These are phyloP conservation scores for Seira musarum DNA, from an alignment of 2,888 invertebrate genomes.

Conservation along the genomic window DNA sequence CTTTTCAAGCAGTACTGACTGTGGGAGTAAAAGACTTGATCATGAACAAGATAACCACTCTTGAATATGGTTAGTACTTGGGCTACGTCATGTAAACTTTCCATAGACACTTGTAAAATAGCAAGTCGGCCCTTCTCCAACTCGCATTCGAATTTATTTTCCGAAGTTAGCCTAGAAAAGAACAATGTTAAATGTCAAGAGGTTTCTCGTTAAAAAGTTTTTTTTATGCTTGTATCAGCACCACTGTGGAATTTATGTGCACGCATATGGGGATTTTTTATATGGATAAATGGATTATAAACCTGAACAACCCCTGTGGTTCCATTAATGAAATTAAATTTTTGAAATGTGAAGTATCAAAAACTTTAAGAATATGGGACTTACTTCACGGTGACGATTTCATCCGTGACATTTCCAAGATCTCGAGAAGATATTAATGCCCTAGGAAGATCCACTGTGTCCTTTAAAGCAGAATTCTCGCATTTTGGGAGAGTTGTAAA, in stretches of 20 bases:
- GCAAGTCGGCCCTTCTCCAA: slow-evolving; percentile 17
- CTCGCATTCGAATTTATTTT: slow-evolving; percentile 15
- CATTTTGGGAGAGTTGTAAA: slow-evolving; percentile 32
- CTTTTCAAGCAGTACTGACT: slow-evolving; percentile 35
- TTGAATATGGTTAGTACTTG: slow-evolving; percentile 32
- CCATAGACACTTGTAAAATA: slow-evolving; percentile 15
- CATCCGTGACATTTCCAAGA: not conserved
- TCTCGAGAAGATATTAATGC: slow-evolving; percentile 29
- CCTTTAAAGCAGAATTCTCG: slow-evolving; percentile 10
- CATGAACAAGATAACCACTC: slow-evolving; percentile 40
- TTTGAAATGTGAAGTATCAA: too few relatives aligned
- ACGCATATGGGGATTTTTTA: too few relatives aligned
- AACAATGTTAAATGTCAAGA: too few relatives aligned
- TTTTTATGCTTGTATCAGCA: too few relatives aligned
- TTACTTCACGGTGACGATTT: slow-evolving; percentile 31
- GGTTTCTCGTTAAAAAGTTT: too few relatives aligned
- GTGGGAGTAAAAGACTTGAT: slow-evolving; percentile 27
- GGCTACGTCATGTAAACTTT: not conserved
- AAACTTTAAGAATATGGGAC: too few relatives aligned
- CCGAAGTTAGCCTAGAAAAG: not conserved
- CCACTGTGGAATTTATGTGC: too few relatives aligned
- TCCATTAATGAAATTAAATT: slow-evolving; percentile 29
- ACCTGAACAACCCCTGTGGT: not conserved
- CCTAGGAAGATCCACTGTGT: slow-evolving; percentile 19
- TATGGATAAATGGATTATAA: too few relatives aligned